These are phyloP conservation scores for Pavo muticus DNA, from an alignment of 2,113 vertebrate species.

Conservation along the genomic window DNA sequence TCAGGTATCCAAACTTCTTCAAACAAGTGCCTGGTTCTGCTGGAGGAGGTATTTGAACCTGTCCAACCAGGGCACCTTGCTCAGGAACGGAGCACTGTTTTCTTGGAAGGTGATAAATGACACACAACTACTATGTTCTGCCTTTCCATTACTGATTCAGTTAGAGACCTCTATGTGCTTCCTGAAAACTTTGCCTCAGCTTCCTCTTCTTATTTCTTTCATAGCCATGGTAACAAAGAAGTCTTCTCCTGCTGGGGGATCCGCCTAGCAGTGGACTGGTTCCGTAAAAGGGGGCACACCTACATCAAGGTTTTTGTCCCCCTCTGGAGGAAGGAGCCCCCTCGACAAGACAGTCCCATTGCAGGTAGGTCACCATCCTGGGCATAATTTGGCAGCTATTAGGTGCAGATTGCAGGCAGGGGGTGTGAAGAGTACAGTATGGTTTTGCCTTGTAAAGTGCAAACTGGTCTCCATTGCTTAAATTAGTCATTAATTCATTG, in stretches of 20 bases:
- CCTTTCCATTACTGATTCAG: background rate
- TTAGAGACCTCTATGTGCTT: background rate
- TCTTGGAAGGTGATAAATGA: background rate
- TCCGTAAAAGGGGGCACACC: constrained; percentile 85
- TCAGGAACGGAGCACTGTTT: background rate
- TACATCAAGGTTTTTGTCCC: constrained; percentile 93
- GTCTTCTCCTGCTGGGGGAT: constrained; percentile 91
- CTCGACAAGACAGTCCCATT: constrained; percentile 85
- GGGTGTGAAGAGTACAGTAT: background rate
- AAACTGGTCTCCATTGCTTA: background rate
- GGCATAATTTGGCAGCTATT: background rate
- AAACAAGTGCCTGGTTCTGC: background rate
- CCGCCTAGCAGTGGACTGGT: constrained; percentile 92
- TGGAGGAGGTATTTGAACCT: background rate
- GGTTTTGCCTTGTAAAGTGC: background rate
- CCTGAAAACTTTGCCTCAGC: background rate
- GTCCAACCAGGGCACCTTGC: background rate
- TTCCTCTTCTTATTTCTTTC: background rate
- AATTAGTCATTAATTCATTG: background rate
- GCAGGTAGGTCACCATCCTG: constrained; percentile 77
- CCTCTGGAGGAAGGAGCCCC: constrained; percentile 89
- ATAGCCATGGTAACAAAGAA: constrained; percentile 91
- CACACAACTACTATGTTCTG: background rate
- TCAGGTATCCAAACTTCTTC: background rate
- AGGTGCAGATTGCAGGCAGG: background rate